A percentile compares a stretch with the other conserved stretches of the same genome.
Conservation (phyloP, 2,888 invertebrate genomes). For the Azorinus chamasolen region DNA sequence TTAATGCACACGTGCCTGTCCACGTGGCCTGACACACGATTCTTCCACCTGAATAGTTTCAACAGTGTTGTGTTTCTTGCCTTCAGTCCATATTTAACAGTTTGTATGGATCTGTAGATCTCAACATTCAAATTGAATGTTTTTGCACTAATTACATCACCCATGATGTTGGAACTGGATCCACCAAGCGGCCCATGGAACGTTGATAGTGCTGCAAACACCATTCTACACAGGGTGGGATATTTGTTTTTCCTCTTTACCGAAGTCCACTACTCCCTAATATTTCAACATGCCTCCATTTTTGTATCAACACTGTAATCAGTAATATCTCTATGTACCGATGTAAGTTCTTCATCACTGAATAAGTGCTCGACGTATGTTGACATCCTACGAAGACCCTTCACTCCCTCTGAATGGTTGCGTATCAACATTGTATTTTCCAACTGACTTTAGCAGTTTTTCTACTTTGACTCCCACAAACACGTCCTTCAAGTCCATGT, state of each 20-base stretch:
- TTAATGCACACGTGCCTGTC: too few relatives aligned
- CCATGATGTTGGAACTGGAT: constrained; percentile 51
- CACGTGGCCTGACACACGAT: too few relatives aligned
- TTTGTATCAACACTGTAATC: constrained; percentile 15
- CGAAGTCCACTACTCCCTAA: constrained; percentile 27
- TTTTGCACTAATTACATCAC: constrained; percentile 39
- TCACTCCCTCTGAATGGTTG: not conserved
- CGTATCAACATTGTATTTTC: not conserved
- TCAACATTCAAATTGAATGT: constrained; percentile 25
- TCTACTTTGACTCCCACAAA: not conserved
- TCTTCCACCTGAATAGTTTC: too few relatives aligned
- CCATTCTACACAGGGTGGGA: constrained; percentile 23
- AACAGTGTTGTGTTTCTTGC: constrained; percentile 9
- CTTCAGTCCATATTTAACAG: constrained; percentile 19
- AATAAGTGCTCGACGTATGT: not conserved
- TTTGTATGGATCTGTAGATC: constrained; percentile 31
- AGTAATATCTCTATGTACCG: constrained; percentile 2
- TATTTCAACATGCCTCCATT: not conserved
- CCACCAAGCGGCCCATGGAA: constrained; percentile 61
- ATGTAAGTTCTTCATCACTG: not conserved
- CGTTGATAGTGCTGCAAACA: constrained; percentile 8
- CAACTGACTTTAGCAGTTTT: not conserved
- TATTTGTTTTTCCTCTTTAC: constrained; percentile 2
- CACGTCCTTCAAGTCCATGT: not conserved
- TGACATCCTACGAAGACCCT: too few relatives aligned